Evolutionary conservation across 2,888 invertebrate species (phyloP).

Genomic region (Coenonympha arcania): DNA sequence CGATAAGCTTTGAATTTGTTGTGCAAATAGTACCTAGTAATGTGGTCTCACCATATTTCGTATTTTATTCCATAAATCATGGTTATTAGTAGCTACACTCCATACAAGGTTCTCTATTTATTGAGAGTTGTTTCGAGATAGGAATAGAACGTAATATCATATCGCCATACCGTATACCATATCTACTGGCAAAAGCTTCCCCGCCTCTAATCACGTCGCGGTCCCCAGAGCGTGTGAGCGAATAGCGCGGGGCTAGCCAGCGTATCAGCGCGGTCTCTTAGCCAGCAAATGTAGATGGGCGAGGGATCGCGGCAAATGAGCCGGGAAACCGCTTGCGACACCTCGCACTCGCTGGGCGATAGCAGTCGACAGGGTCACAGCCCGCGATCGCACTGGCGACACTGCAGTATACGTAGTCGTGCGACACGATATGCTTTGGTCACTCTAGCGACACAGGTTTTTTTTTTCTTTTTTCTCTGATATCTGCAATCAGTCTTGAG

Average conservation of each 20-base stretch:
- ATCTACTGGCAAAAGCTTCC: too few species aligned
- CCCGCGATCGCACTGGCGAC: slow-evolving; percentile 23
- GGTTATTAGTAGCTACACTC: too few species aligned
- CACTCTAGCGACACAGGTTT: too few species aligned
- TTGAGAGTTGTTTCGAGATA: too few species aligned
- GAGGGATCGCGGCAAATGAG: slow-evolving; percentile 28
- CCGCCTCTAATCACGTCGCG: slow-evolving; percentile 9
- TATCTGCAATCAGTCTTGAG: too few species aligned
- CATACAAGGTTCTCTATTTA: neutral
- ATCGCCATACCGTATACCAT: neutral
- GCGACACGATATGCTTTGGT: too few species aligned
- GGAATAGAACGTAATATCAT: neutral
- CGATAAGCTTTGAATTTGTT: too few species aligned
- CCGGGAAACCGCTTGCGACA: slow-evolving; percentile 34
- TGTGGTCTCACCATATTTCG: too few species aligned
- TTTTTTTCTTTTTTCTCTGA: too few species aligned
- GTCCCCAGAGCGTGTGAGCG: slow-evolving; percentile 15
- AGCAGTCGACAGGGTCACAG: slow-evolving; percentile 53
- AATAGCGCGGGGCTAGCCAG: slow-evolving; percentile 11
- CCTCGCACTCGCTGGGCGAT: slow-evolving; percentile 32
- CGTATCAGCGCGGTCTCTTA: slow-evolving; percentile 11
- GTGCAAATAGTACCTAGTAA: too few species aligned
- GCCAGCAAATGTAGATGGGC: slow-evolving; percentile 23
- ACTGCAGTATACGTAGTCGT: too few species aligned
- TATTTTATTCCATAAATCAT: too few species aligned